Evolutionary conservation across 2,797 vertebrate genomes (phyloP).

Genomic region (Sciaenops ocellatus): DNA sequence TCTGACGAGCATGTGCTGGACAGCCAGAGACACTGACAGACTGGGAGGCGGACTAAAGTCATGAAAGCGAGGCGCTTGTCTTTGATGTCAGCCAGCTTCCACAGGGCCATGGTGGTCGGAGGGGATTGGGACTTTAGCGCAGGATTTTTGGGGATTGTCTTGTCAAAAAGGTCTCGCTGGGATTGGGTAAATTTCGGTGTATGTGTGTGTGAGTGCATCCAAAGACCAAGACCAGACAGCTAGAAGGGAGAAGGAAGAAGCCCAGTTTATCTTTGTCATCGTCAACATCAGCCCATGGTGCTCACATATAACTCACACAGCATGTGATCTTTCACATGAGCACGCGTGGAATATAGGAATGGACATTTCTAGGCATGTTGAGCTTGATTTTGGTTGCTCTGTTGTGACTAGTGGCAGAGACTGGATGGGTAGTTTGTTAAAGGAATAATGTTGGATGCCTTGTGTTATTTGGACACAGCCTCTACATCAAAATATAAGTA

Average conservation of each 20-base stretch:
- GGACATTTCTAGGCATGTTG: slow-evolving; percentile 64
- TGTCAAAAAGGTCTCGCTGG: slow-evolving; percentile 58
- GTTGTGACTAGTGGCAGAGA: slow-evolving; percentile 51
- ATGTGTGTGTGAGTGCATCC: neutral
- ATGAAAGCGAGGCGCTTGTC: slow-evolving; percentile 67
- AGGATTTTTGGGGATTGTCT: slow-evolving; percentile 63
- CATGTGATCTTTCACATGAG: slow-evolving; percentile 49
- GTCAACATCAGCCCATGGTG: slow-evolving; percentile 36
- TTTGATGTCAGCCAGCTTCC: slow-evolving; percentile 66
- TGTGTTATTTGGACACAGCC: slow-evolving; percentile 46
- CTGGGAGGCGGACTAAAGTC: slow-evolving; percentile 60
- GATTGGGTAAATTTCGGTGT: slow-evolving; percentile 19
- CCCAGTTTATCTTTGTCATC: slow-evolving; percentile 55
- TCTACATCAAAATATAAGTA: slow-evolving; percentile 51
- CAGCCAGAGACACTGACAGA: slow-evolving; percentile 51
- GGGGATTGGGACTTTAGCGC: slow-evolving; percentile 63
- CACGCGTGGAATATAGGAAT: slow-evolving; percentile 42
- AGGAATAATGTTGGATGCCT: slow-evolving; percentile 43
- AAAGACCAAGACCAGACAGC: slow-evolving; percentile 41
- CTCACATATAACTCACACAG: slow-evolving; percentile 52
- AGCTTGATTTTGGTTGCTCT: slow-evolving; percentile 51
- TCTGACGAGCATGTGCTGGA: slow-evolving; percentile 52
- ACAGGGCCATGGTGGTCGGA: slow-evolving; percentile 36
- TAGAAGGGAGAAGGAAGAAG: slow-evolving; percentile 36
- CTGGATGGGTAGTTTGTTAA: slow-evolving; percentile 45